Conservation (phyloP, 2,113 vertebrate species). For the Sclerurus mexicanus region DNA sequence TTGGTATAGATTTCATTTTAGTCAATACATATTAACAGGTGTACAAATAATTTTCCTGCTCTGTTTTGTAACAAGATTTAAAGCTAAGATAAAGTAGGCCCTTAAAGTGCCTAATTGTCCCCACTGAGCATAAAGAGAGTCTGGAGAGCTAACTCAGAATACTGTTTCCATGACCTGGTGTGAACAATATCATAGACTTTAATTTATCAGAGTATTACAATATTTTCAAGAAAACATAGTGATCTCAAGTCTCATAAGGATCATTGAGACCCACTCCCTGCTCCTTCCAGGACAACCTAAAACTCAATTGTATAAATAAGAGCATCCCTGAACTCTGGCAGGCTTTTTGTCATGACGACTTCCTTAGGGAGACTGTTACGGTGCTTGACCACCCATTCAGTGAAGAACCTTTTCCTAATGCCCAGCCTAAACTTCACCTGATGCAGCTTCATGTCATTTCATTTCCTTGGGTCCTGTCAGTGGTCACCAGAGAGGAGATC, state of each 20-base stretch:
- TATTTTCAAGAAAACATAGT: not conserved
- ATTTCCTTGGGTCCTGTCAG: not conserved
- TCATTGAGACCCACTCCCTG: rapidly evolving
- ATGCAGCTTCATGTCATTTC: not conserved
- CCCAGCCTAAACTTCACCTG: not conserved
- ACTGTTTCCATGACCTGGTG: not conserved
- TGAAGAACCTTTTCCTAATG: not conserved
- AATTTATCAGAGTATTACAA: not conserved
- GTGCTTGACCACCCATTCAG: not conserved
- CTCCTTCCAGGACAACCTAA: not conserved
- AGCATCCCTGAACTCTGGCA: not conserved
- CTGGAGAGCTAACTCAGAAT: not conserved
- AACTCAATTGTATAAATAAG: not conserved
- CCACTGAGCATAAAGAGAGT: not conserved
- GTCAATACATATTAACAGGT: not conserved
- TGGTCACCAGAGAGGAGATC: not conserved
- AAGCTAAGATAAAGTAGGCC: not conserved
- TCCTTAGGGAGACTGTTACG: not conserved
- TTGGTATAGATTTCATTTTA: not conserved
- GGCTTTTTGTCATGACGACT: not conserved
- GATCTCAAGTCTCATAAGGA: not conserved
- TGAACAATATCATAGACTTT: not conserved
- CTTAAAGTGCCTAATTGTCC: not conserved
- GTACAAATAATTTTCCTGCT: not conserved
- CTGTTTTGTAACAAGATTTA: not conserved